A percentile compares a stretch with the other conserved stretches of the same genome.
These are phyloP conservation scores for Ceratitis capitata DNA, from an alignment of 1,140 invertebrate genomes.

Conservation along the genomic window DNA sequence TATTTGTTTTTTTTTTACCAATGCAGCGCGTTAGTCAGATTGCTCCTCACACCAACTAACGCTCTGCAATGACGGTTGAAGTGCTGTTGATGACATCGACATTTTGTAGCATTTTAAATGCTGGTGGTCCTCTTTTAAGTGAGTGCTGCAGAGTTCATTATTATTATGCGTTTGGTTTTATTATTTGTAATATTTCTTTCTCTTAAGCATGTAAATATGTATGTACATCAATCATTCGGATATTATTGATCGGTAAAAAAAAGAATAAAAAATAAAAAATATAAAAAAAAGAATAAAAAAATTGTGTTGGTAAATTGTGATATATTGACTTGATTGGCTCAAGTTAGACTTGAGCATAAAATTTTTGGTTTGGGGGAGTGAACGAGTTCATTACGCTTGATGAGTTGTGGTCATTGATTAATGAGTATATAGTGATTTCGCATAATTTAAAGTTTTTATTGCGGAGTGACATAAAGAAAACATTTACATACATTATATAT, in stretches of 20 bases:
- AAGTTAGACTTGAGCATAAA: not conserved
- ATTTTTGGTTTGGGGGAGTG: not conserved
- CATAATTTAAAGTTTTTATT: not conserved
- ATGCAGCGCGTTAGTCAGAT: not conserved
- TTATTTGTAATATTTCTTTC: slow-evolving; percentile 1
- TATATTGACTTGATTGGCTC: not conserved
- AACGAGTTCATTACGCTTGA: not conserved
- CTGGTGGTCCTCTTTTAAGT: slow-evolving; percentile 26
- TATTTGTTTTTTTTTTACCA: not conserved
- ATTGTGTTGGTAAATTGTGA: slow-evolving; percentile 22
- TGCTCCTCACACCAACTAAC: not conserved
- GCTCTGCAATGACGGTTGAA: slow-evolving; percentile 21
- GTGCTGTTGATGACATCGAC: not conserved
- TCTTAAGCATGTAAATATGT: not conserved
- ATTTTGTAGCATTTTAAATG: not conserved
- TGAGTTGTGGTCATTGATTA: not conserved
- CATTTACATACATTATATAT: not conserved
- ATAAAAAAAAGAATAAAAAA: not conserved
- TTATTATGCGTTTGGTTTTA: slow-evolving; percentile 7
- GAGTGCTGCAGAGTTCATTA: slow-evolving; percentile 32
- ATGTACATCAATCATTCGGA: slow-evolving; percentile 22
- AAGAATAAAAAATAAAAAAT: not conserved
- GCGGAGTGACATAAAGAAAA: too few species aligned
- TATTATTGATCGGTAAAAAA: not conserved
- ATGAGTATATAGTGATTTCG: not conserved